Evolutionary conservation across 2,113 vertebrate species (phyloP).

Genomic region (Emydocephalus ijimae): DNA sequence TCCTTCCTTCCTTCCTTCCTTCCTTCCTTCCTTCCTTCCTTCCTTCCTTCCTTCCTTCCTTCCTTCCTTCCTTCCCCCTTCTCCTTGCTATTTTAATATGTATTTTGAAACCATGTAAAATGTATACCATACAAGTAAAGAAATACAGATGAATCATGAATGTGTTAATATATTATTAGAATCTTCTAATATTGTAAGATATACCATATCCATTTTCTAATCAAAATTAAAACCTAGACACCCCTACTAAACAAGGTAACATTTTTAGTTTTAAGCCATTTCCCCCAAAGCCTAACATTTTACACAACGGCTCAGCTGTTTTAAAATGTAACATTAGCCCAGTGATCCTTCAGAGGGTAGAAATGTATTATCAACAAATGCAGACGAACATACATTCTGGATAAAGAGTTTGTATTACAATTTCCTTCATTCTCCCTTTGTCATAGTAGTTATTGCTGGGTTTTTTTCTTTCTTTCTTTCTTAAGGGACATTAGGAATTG

Average conservation of each 20-base stretch:
- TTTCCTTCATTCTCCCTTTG: background rate
- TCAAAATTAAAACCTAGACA: background rate
- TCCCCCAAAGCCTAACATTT: background rate
- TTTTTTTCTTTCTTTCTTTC: background rate
- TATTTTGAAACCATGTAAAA: background rate
- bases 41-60: background rate
- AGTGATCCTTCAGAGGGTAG: background rate
- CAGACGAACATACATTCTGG: background rate
- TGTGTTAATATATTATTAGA: background rate
- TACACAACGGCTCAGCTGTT: background rate
- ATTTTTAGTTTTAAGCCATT: background rate
- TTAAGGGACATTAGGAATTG: background rate
- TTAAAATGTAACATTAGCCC: background rate
- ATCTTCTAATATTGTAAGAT: background rate
- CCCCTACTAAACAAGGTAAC: background rate
- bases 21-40: no score
- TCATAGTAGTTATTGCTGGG: background rate
- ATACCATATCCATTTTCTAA: background rate
- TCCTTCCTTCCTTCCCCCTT: background rate
- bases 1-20: no score
- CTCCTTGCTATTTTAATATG: background rate
- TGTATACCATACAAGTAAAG: background rate
- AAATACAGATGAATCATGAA: background rate
- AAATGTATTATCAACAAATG: background rate
- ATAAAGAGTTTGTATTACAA: background rate